Percentiles rank a stretch among this genome's conserved stretches.
These are phyloP conservation scores for Sarcophaga bullata DNA, from an alignment of 1,140 invertebrate species.

Conservation along the genomic window DNA sequence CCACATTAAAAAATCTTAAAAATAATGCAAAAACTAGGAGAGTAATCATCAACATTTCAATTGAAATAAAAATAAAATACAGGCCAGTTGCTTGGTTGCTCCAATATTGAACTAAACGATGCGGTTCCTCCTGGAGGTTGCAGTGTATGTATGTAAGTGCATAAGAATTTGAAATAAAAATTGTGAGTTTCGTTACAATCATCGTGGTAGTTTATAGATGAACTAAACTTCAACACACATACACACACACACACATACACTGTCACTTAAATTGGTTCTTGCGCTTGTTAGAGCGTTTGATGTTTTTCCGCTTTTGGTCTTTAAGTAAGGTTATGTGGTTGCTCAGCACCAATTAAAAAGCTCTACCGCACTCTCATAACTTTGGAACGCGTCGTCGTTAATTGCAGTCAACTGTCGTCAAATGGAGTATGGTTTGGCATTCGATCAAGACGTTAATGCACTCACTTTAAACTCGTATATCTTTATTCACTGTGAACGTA, in stretches of 20 bases:
- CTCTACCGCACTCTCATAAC: constrained; percentile 31
- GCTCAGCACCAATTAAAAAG: constrained; percentile 25
- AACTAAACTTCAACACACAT: background rate
- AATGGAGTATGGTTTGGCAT: constrained; percentile 35
- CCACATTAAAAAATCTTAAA: background rate
- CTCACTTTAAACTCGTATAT: background rate
- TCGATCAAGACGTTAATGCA: constrained; percentile 40
- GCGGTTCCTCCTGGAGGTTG: no score
- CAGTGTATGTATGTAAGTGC: no score
- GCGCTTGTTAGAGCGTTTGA: constrained; percentile 16
- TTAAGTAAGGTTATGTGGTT: background rate
- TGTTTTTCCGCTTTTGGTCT: constrained; percentile 25
- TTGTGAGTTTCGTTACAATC: no score
- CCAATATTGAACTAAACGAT: no score
- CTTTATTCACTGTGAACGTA: background rate
- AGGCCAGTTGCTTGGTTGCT: no score
- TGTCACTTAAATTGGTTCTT: background rate
- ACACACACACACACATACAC: background rate
- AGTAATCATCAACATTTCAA: constrained; percentile 4
- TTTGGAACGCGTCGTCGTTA: constrained; percentile 38
- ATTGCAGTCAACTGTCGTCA: constrained; percentile 40
- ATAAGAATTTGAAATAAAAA: no score
- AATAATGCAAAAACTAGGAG: background rate
- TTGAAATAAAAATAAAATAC: background rate
- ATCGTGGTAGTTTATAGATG: no score